Conservation (phyloP, 1,140 invertebrate species). For the Hermatobates lingyangjiaoensis region DNA sequence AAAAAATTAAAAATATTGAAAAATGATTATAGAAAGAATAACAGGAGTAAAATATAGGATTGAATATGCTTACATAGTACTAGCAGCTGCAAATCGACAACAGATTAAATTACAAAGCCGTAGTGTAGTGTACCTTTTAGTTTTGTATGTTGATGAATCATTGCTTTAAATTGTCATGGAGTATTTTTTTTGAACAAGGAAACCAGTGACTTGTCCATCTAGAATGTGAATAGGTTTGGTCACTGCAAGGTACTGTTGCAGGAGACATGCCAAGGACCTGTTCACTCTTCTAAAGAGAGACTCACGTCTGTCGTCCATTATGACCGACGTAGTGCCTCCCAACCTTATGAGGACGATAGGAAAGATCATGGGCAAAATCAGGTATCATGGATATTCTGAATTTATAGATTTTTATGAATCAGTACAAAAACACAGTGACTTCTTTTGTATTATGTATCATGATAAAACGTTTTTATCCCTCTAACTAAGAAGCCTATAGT, state of each 20-base stretch:
- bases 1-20: too few species aligned
- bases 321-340: slow-evolving; percentile 42
- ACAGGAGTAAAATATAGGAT: too few species aligned
- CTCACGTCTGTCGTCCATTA: slow-evolving; percentile 37
- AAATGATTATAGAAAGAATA: too few species aligned
- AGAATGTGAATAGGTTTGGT: too few species aligned
- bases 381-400: too few species aligned
- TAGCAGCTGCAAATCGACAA: not conserved
- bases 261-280: slow-evolving; percentile 45
- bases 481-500: too few species aligned
- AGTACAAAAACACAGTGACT: too few species aligned
- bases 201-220: slow-evolving; percentile 9
- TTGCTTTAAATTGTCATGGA: not conserved
- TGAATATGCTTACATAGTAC: not conserved
- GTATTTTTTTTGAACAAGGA: not conserved
- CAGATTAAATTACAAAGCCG: not conserved
- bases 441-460: too few species aligned
- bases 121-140: not conserved
- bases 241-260: slow-evolving; percentile 27
- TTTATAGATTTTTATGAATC: too few species aligned
- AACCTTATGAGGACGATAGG: slow-evolving; percentile 42
- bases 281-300: slow-evolving; percentile 36
- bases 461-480: too few species aligned
- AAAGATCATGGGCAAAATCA: slow-evolving; percentile 32
- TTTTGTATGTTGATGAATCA: not conserved